A percentile compares a stretch with the other conserved stretches of the same genome.
phyloP scores from a whole-genome alignment of 2,113 vertebrate species.

The Abramis brama region DNA sequence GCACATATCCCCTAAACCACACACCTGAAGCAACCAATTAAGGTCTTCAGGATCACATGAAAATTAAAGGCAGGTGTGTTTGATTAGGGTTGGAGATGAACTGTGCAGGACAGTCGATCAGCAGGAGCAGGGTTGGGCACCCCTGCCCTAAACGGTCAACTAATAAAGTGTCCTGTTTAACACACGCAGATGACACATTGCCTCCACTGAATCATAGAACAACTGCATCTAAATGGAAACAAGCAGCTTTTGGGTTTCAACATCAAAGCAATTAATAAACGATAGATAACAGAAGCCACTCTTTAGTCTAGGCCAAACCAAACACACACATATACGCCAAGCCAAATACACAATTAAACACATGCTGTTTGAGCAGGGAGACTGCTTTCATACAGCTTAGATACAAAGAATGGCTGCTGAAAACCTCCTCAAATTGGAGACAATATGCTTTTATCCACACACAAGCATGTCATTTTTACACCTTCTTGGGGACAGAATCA shows the following conservation, averaged over 20 bases:
- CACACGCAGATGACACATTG: conserved; percentile 79
- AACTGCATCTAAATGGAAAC: conserved; percentile 83
- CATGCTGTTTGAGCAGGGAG: conserved; percentile 73
- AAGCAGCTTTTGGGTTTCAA: conserved; percentile 77
- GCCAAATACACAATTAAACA: conserved; percentile 87
- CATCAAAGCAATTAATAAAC: conserved; percentile 83
- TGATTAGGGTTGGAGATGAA: too few relatives aligned
- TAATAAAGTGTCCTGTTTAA: conserved; percentile 80
- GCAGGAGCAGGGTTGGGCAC: too few relatives aligned
- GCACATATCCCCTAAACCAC: conserved; percentile 50
- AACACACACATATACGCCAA: conserved; percentile 76
- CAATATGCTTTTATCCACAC: conserved; percentile 34
- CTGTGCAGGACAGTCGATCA: too few relatives aligned
- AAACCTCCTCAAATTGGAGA: conserved; percentile 56
- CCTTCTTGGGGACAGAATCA: conserved; percentile 28
- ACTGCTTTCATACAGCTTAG: conserved; percentile 70
- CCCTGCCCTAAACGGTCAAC: conserved; percentile 67
- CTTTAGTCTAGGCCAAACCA: conserved; percentile 83
- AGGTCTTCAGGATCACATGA: too few relatives aligned
- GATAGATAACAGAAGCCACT: conserved; percentile 85
- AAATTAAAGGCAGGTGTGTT: too few relatives aligned
- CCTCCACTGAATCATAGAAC: conserved; percentile 74
- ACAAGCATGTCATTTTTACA: neutral
- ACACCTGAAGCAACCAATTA: too few relatives aligned
- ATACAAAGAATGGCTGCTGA: conserved; percentile 41